Conservation (phyloP, 2,797 vertebrate species). For the Odontamblyopus lacepedii region DNA sequence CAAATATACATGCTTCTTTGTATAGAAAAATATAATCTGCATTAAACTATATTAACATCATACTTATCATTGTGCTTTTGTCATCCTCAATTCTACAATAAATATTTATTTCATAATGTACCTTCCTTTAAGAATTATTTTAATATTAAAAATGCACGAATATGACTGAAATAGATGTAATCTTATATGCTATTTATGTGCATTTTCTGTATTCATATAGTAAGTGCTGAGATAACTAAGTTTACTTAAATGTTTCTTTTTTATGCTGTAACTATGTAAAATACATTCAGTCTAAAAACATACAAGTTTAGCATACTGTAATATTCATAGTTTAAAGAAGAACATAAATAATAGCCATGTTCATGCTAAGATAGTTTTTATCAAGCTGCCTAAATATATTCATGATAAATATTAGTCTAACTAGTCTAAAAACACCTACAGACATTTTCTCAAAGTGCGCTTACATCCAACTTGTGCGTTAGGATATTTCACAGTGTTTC, state of each 20-base stretch:
- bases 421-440: conserved; percentile 25
- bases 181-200: conserved; percentile 3
- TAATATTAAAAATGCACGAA: neutral
- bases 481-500: conserved; percentile 38
- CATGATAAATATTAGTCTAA: conserved; percentile 21
- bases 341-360: conserved; percentile 22
- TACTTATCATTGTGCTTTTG: conserved; percentile 34
- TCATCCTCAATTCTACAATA: conserved; percentile 13
- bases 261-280: conserved; percentile 32
- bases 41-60: neutral
- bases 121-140: neutral
- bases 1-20: conserved; percentile 10
- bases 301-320: conserved; percentile 5
- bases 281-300: conserved; percentile 16
- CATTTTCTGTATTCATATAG: conserved; percentile 19
- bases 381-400: conserved; percentile 68
- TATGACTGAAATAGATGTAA: conserved; percentile 8
- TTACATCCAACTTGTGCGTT: conserved; percentile 50
- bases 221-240: conserved; percentile 21
- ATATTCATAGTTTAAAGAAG: conserved; percentile 18
- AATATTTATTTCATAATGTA: conserved; percentile 10
- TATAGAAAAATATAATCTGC: conserved; percentile 49
- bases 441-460: conserved; percentile 50
- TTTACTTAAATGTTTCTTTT: conserved; percentile 26
- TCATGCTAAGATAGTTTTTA: conserved; percentile 26